Base-by-base conservation (phyloP, 2,797 vertebrate species). In the Phalanger gymnotis region DNA sequence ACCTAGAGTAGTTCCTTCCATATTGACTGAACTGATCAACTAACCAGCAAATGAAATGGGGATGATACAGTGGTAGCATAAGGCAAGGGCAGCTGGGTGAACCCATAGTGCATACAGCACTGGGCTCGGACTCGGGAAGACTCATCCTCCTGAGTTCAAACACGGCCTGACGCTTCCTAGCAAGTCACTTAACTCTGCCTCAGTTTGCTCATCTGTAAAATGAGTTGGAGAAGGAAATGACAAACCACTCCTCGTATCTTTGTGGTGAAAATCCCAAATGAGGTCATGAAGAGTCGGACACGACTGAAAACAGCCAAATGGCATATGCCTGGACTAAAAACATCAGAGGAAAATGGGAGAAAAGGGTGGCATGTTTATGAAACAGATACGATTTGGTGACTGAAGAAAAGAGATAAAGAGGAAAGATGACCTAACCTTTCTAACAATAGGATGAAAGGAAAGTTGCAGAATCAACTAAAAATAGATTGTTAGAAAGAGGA, bases 201-300 rank as follows among this genome's bases (percentile, higher is more conserved):
- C 16, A 40, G 34, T 73, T 73, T 40, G 28, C n/a, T 40, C 66
- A 73, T 93, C 92, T 94, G 31, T 7, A 94, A 93, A 93, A 87
- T 51, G 31, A 28, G 7, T 31, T 47, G 73, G 34, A 73, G n/a
- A 81, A 73, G 7, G 19, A 73, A 81, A 81, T 81, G 40, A n/a
- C 66, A 73, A 73, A 73, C n/a, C 6, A 40, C 19, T 40, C n/a
- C 58, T 31, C 40, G 5, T 40, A 73, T 40, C n/a, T 73, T 40
- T 40, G 66, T 19, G 2, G 47, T 40, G n/a, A 47, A 47, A 27
- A 81, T 9, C 9, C 40, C 40, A 81, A 11, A 81, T 81, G 40
- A 40, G 0, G 19, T 73, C n/a, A 73, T 0, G 0, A 40, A 73
- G 19, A 73, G 16, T 40, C 2, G 19, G 66, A 73, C 19, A 81